Base-by-base conservation (phyloP, 2,797 vertebrate genomes). In the Jordanella pulchra region DNA sequence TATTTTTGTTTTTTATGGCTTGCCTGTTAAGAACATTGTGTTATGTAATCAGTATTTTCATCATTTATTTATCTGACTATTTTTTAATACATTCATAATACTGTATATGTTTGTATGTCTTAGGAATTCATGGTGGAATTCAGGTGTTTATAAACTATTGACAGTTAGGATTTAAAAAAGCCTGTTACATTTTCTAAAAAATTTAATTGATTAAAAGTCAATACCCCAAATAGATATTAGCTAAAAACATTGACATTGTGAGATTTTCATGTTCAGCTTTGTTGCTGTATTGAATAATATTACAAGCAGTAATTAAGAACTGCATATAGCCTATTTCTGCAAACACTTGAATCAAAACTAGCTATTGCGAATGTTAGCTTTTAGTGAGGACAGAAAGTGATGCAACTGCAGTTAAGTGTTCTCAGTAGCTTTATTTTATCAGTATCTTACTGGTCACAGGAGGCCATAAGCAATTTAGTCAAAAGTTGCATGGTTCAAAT, bases 401-500 rank as follows among this genome's bases (percentile, higher is more conserved):
- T 54, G 55, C 50, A 32, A n/a, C 68, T 44, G 69, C 77, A 80
- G 73, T 48, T 56, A 65, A 77, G 63, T 78, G 35, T 70, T 78
- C 73, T 79, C 70, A 10, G 54, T 71, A 39, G 53, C 63, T 87
- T 87, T 82, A 80, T 73, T 80, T 78, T 27, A 18, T 72, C 50
- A 63, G 68, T 77, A 56, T 86, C 86, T 84, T 80, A 86, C 30
- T 17, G 64, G 75, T 76, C 85, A 86, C 80, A 58, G 65, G 86
- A 87, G 89, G 84, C 71, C 77, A 9, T 69, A 88, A 80, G 87
- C 86, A 86, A 82, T 89, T 91, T 90, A 88, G 88, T 87, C 77
- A 84, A 85, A 91, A 91, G 81, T 83, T 82, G 73, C 84, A 63
- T 74, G 86, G 81, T 75, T 90, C 78, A 82, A 79, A 86, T 87